A percentile compares a stretch with the other conserved stretches of the same genome.
These are phyloP conservation scores for Deilephila elpenor DNA, from an alignment of 2,888 invertebrate species.

Conservation along the genomic window DNA sequence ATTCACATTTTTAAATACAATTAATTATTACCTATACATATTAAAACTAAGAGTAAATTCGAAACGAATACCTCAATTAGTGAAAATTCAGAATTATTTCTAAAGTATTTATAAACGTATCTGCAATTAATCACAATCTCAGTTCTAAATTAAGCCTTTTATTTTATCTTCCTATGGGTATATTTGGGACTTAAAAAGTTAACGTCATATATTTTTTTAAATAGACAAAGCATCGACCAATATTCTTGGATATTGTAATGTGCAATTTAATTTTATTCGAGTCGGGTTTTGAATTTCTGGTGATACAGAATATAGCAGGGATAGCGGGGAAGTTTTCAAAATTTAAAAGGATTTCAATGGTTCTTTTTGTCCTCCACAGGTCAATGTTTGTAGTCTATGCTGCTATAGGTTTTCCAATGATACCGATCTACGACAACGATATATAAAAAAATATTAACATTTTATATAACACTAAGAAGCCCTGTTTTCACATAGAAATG, in stretches of 20 bases:
- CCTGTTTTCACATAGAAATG: constrained; percentile 48
- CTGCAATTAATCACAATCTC: constrained; percentile 23
- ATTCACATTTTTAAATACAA: constrained; percentile 70
- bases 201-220: not conserved
- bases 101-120: constrained; percentile 22
- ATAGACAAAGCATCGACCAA: too few relatives aligned
- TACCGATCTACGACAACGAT: constrained; percentile 50
- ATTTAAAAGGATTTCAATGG: too few relatives aligned
- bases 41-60: constrained; percentile 78
- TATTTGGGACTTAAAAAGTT: constrained; percentile 7
- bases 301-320: too few relatives aligned
- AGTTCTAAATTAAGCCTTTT: constrained; percentile 32
- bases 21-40: constrained; percentile 64
- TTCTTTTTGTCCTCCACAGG: too few relatives aligned
- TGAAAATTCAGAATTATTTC: constrained; percentile 30
- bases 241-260: too few relatives aligned
- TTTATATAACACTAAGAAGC: constrained; percentile 54
- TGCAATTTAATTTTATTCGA: too few relatives aligned
- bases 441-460: constrained; percentile 58
- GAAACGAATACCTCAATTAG: constrained; percentile 69
- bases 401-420: constrained; percentile 42
- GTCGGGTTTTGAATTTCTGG: too few relatives aligned
- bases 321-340: too few relatives aligned
- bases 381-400: too few relatives aligned
- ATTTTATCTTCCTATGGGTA: constrained; percentile 14